A percentile compares a stretch with the other conserved stretches of the same genome.
Evolutionary conservation across 2,113 vertebrate species (phyloP).

Genomic region (Sterna hirundo): DNA sequence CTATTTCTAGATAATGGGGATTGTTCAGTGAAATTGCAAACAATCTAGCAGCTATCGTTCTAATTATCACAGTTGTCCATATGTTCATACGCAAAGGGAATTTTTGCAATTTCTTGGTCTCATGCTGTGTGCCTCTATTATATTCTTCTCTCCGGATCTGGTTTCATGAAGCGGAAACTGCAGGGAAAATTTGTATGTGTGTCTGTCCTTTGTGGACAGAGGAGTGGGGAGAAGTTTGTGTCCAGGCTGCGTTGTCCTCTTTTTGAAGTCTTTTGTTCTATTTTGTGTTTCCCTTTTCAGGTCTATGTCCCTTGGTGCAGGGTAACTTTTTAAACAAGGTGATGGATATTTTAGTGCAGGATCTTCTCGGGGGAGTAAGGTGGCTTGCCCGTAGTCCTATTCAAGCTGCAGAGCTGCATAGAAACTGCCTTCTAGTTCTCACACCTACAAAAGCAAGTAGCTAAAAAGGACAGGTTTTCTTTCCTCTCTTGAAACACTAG

Average conservation of each 20-base stretch:
- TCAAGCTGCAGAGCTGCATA: not conserved
- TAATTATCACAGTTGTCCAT: slow-evolving; percentile 76
- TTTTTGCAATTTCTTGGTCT: slow-evolving; percentile 55
- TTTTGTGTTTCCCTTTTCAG: not conserved
- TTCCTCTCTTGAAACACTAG: slow-evolving; percentile 25
- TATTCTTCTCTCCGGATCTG: slow-evolving; percentile 16
- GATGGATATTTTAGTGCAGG: not conserved
- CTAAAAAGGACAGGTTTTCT: slow-evolving; percentile 32
- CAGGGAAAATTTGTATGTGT: slow-evolving; percentile 1
- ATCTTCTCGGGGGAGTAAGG: not conserved
- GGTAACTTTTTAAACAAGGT: not conserved
- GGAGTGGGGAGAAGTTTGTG: not conserved
- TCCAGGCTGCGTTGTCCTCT: not conserved
- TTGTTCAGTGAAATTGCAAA: slow-evolving; percentile 65
- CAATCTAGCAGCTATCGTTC: slow-evolving; percentile 63
- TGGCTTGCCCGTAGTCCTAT: not conserved
- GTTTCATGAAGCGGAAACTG: slow-evolving; percentile 18
- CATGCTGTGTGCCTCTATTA: slow-evolving; percentile 52
- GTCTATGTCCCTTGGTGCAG: not conserved
- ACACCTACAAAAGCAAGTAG: not conserved
- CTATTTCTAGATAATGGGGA: slow-evolving; percentile 67
- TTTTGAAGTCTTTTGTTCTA: not conserved
- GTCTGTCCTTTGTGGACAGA: slow-evolving; percentile 28
- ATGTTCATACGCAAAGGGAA: slow-evolving; percentile 67
- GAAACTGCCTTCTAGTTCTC: not conserved